Evolutionary conservation across 2,113 vertebrate genomes (phyloP).

Genomic region (Phyllostomus discolor): DNA sequence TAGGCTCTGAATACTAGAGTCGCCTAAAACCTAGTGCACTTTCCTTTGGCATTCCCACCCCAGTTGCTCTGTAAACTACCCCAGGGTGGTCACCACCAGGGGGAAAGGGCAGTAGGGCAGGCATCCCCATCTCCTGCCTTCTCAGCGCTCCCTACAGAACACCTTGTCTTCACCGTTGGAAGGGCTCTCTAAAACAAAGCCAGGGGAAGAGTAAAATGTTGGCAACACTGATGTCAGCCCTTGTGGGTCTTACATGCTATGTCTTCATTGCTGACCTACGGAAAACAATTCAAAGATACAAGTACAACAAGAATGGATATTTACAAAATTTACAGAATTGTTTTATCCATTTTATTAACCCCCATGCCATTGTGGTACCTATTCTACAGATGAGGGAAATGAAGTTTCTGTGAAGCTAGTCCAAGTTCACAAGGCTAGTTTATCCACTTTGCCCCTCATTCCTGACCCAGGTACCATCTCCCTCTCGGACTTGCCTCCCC

Average conservation of each 20-base stretch:
- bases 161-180: background rate
- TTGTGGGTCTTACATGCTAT: background rate
- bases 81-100: background rate
- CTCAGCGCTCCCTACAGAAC: rapidly evolving
- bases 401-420: background rate
- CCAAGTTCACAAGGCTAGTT: background rate
- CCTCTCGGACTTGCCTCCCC: background rate
- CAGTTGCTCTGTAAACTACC: background rate
- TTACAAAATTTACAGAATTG: background rate
- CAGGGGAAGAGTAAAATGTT: background rate
- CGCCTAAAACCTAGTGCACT: background rate
- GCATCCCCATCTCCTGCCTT: background rate
- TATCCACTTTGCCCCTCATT: background rate
- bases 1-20: background rate
- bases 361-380: background rate
- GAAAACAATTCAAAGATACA: background rate
- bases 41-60: background rate
- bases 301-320: background rate
- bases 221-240: background rate
- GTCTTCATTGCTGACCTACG: background rate
- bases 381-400: background rate
- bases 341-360: background rate
- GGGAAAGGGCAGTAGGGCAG: background rate
- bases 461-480: background rate
- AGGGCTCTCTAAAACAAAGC: background rate